Percentiles rank a stretch among this genome's conserved stretches.
Evolutionary conservation across 2,888 invertebrate genomes (phyloP).

Genomic region (Amitus sp.): DNA sequence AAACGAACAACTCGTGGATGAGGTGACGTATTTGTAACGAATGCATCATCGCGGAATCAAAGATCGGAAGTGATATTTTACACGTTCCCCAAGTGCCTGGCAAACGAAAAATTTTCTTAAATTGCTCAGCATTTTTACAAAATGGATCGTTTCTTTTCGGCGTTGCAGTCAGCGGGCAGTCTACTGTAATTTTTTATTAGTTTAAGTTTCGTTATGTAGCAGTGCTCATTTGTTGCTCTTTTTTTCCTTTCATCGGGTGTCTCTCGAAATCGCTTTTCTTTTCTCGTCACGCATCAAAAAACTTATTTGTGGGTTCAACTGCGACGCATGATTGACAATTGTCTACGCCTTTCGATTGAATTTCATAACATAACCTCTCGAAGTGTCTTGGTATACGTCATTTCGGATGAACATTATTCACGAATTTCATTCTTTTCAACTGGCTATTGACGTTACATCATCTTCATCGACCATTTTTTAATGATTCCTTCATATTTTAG

Average conservation of each 20-base stretch:
- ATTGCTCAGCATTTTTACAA: background rate
- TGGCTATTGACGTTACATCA: too few relatives aligned
- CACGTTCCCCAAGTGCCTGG: background rate
- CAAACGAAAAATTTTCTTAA: background rate
- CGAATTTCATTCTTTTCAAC: too few relatives aligned
- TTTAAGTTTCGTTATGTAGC: background rate
- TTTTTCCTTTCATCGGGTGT: background rate
- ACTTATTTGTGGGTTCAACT: too few relatives aligned
- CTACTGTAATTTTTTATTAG: background rate
- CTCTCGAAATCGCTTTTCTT: too few relatives aligned
- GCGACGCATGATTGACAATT: too few relatives aligned
- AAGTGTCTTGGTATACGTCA: too few relatives aligned
- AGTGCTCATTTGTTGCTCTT: background rate
- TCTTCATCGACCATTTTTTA: too few relatives aligned
- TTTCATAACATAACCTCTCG: too few relatives aligned
- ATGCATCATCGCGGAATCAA: constrained; percentile 18
- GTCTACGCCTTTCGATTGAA: too few relatives aligned
- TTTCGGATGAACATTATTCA: too few relatives aligned
- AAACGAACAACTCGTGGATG: constrained; percentile 71
- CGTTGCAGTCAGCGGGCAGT: background rate
- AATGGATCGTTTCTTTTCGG: background rate
- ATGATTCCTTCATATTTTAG: too few relatives aligned
- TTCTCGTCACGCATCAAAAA: too few relatives aligned
- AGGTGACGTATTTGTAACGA: constrained; percentile 66
- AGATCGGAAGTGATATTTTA: constrained; percentile 6